phyloP scores from a whole-genome alignment of 2,113 vertebrate genomes.

The Girardinichthys multiradiatus region DNA sequence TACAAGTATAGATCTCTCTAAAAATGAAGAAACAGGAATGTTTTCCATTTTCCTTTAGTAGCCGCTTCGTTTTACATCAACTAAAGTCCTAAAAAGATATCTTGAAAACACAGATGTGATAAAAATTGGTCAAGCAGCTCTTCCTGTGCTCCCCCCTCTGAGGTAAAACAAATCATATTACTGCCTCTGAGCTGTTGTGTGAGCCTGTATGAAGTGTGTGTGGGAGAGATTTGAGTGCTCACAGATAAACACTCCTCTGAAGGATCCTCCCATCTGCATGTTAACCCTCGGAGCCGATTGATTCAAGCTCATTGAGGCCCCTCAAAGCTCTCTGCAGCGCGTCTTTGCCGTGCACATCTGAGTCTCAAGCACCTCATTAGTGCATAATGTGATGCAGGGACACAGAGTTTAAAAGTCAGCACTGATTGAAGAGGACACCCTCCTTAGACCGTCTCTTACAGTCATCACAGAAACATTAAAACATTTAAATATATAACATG shows the following conservation, averaged over 20 bases:
- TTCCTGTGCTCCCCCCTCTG: background rate
- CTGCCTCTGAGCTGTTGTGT: background rate
- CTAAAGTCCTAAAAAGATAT: background rate
- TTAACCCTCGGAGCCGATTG: constrained; percentile 42
- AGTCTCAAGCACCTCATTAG: constrained; percentile 58
- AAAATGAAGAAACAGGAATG: background rate
- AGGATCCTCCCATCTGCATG: constrained; percentile 45
- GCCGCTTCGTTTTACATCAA: background rate
- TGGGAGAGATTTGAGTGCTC: constrained; percentile 37
- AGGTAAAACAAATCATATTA: background rate
- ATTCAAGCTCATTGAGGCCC: constrained; percentile 36
- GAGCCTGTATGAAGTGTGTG: background rate
- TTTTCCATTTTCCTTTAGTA: background rate
- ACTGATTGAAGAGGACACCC: constrained; percentile 46
- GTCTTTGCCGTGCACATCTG: constrained; percentile 27
- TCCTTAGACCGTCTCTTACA: constrained; percentile 22
- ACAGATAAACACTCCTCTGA: constrained; percentile 16
- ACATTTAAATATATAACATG: background rate
- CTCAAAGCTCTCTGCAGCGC: constrained; percentile 38
- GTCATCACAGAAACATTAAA: constrained; percentile 1
- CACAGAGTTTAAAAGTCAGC: constrained; percentile 20
- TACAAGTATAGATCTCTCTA: background rate
- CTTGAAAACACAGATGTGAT: background rate
- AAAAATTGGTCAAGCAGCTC: background rate
- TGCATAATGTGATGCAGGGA: constrained; percentile 41